Percentiles rank a stretch among this genome's conserved stretches.
phyloP scores from a whole-genome alignment of 2,888 invertebrate species.

The Auanema freiburgensis region DNA sequence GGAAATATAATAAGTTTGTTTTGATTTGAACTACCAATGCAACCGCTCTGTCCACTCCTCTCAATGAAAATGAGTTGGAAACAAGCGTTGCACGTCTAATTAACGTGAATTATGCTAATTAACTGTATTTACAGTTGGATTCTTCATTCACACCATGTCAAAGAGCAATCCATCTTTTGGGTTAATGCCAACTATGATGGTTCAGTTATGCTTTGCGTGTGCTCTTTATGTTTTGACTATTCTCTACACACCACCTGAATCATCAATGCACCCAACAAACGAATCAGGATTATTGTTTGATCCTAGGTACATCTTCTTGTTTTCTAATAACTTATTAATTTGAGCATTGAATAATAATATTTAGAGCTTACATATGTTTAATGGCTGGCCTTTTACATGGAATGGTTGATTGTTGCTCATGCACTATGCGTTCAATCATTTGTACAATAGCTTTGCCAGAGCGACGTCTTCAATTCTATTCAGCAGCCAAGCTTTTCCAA shows the following conservation, averaged over 20 bases:
- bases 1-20: constrained; percentile 19
- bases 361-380: constrained; percentile 5
- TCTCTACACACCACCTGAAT: constrained; percentile 9
- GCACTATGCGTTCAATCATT: constrained; percentile 20
- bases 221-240: constrained; percentile 5
- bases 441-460: constrained; percentile 19
- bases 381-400: constrained; percentile 15
- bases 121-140: constrained; percentile 9
- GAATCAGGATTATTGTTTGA: constrained; percentile 9
- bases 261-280: constrained; percentile 15
- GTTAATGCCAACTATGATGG: constrained; percentile 16
- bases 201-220: constrained; percentile 2
- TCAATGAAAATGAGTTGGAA: background rate
- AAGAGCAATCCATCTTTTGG: constrained; percentile 19
- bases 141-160: constrained; percentile 19
- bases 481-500: constrained; percentile 22
- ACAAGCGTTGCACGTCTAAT: background rate
- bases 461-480: constrained; percentile 16
- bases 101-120: background rate
- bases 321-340: background rate
- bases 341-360: constrained; percentile 1
- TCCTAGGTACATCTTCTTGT: constrained; percentile 9
- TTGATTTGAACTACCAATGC: background rate
- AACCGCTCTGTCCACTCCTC: background rate
- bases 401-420: constrained; percentile 22